phyloP scores from a whole-genome alignment of 2,113 vertebrate species.

The Plotosus lineatus region DNA sequence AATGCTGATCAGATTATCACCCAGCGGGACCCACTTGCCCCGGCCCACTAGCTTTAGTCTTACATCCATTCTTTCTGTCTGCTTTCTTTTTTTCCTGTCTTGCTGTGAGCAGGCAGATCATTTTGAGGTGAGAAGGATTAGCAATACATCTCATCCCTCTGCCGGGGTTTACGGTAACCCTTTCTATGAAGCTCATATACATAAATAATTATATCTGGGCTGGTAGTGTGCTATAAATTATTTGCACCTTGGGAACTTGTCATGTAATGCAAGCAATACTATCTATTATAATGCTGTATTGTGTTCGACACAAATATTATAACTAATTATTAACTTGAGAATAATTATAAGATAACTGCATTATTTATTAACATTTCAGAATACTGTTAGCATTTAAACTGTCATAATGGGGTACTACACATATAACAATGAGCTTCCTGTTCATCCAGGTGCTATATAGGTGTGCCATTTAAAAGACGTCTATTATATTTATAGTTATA shows the following conservation, averaged over 20 bases:
- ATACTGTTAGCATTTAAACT: not conserved
- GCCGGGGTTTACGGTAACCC: not conserved
- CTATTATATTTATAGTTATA: not conserved
- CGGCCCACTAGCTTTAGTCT: slow-evolving; percentile 61
- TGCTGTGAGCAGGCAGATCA: slow-evolving; percentile 1
- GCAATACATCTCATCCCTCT: not conserved
- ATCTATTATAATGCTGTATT: not conserved
- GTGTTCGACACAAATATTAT: not conserved
- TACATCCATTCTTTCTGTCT: slow-evolving; percentile 44
- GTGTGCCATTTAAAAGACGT: not conserved
- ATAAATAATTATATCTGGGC: not conserved
- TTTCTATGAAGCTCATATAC: no score
- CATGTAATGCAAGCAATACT: not conserved
- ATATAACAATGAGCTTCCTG: not conserved
- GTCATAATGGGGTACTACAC: not conserved
- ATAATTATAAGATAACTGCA: not conserved
- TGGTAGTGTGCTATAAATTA: not conserved
- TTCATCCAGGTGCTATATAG: not conserved
- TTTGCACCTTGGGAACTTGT: not conserved
- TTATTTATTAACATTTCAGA: not conserved
- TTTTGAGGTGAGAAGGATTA: slow-evolving; percentile 8
- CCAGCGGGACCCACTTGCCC: slow-evolving; percentile 70
- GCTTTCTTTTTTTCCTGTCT: slow-evolving; percentile 40
- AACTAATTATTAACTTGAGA: not conserved
- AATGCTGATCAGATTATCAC: slow-evolving; percentile 77